Conservation (phyloP, 2,888 invertebrate genomes). For the Eumerus sabulonum region DNA sequence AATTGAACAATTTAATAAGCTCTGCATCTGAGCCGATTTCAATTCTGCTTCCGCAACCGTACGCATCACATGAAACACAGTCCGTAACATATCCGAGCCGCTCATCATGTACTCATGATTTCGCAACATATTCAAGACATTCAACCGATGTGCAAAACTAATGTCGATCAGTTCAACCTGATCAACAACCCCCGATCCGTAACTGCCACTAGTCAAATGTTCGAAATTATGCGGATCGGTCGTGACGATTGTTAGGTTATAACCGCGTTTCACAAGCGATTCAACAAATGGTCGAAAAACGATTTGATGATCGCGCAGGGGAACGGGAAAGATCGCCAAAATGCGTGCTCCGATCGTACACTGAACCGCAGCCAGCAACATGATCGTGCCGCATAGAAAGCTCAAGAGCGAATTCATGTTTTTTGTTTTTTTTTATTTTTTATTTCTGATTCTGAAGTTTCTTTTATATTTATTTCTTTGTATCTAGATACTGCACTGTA, state of each 20-base stretch:
- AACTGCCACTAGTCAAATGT: conserved; percentile 21
- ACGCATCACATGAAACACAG: conserved; percentile 70
- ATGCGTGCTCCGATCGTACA: conserved; percentile 71
- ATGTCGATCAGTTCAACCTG: conserved; percentile 77
- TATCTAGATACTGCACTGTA: conserved; percentile 62
- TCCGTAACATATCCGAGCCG: conserved; percentile 70
- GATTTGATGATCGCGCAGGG: conserved; percentile 80
- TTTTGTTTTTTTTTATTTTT: conserved; percentile 1
- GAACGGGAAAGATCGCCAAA: conserved; percentile 77
- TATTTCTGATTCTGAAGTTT: neutral
- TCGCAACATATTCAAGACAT: conserved; percentile 69
- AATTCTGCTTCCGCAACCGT: conserved; percentile 71
- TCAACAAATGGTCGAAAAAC: conserved; percentile 78
- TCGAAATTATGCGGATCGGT: conserved; percentile 78
- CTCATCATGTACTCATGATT: conserved; percentile 67
- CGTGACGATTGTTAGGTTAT: conserved; percentile 79
- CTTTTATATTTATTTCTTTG: no score
- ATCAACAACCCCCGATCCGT: conserved; percentile 34
- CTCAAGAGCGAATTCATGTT: conserved; percentile 39
- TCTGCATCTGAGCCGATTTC: conserved; percentile 71
- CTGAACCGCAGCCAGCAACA: conserved; percentile 33
- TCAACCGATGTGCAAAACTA: conserved; percentile 70
- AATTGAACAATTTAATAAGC: conserved; percentile 58
- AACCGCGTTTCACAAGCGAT: conserved; percentile 79
- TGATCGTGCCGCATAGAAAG: conserved; percentile 33